Conservation (phyloP, 2,888 invertebrate genomes). For the Notocelia uddmanniana region DNA sequence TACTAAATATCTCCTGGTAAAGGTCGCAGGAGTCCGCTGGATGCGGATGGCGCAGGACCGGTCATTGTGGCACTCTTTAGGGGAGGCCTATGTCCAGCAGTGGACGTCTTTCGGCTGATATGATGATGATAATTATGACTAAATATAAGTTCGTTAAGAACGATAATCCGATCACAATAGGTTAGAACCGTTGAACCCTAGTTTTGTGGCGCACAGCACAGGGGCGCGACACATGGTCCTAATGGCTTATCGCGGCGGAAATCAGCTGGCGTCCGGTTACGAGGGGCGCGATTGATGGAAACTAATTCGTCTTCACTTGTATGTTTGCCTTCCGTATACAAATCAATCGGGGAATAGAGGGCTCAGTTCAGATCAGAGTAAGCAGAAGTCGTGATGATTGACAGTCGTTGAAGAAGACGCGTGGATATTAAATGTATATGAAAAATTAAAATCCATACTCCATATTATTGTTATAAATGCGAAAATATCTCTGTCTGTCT, state of each 20-base stretch:
- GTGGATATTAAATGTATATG: neutral
- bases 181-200: slow-evolving; percentile 30
- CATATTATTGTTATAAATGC: too few relatives aligned
- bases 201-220: slow-evolving; percentile 14
- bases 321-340: slow-evolving; percentile 27
- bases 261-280: slow-evolving; percentile 66
- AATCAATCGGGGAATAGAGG: slow-evolving; percentile 3
- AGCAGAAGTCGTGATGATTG: neutral
- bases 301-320: slow-evolving; percentile 41
- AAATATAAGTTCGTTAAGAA: neutral
- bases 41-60: too few relatives aligned
- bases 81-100: too few relatives aligned
- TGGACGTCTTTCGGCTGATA: too few relatives aligned
- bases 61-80: too few relatives aligned
- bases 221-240: slow-evolving; percentile 66
- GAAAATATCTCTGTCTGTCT: too few relatives aligned
- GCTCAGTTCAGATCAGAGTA: neutral
- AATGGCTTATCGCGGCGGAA: slow-evolving; percentile 75
- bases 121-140: too few relatives aligned
- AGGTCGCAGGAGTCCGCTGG: too few relatives aligned
- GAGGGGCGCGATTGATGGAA: slow-evolving; percentile 21
- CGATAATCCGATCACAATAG: neutral
- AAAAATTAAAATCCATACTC: neutral
- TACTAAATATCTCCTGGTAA: too few relatives aligned
- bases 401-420: neutral